Percentiles rank a stretch among this genome's conserved stretches.
Evolutionary conservation across 2,113 vertebrate species (phyloP).

Genomic region (Bubo scandiacus): DNA sequence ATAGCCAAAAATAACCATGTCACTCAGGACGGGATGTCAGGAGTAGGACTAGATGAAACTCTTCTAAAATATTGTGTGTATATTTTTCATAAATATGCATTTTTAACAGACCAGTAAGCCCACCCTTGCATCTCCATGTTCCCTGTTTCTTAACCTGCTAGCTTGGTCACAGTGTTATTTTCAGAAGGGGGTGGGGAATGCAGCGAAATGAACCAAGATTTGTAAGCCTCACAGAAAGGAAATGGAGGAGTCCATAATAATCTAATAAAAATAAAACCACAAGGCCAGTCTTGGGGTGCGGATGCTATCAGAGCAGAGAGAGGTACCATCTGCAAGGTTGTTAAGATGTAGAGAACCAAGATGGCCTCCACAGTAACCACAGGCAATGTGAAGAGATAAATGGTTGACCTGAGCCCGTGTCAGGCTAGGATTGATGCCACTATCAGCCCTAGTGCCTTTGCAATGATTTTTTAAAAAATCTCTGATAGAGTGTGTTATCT

Average conservation of each 20-base stretch:
- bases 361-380: constrained; percentile 91
- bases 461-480: constrained; percentile 98
- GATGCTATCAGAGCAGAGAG: constrained; percentile 73
- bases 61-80: background rate
- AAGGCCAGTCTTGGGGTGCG: background rate
- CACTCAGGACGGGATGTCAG: background rate
- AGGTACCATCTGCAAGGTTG: constrained; percentile 88
- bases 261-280: constrained; percentile 8
- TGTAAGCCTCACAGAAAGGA: background rate
- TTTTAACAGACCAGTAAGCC: background rate
- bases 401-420: constrained; percentile 95
- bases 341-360: constrained; percentile 88
- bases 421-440: constrained; percentile 99
- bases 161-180: background rate
- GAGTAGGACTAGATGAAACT: background rate
- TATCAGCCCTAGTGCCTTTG: constrained; percentile 96
- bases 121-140: background rate
- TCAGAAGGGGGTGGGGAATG: background rate
- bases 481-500: constrained; percentile 99
- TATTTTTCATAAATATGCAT: background rate
- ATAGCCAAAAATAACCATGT: background rate
- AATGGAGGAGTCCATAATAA: background rate
- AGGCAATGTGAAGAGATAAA: constrained; percentile 97
- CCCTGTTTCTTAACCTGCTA: background rate
- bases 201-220: background rate